These are phyloP conservation scores for Holocentrus rufus DNA, from an alignment of 2,797 vertebrate species.

Conservation along the genomic window DNA sequence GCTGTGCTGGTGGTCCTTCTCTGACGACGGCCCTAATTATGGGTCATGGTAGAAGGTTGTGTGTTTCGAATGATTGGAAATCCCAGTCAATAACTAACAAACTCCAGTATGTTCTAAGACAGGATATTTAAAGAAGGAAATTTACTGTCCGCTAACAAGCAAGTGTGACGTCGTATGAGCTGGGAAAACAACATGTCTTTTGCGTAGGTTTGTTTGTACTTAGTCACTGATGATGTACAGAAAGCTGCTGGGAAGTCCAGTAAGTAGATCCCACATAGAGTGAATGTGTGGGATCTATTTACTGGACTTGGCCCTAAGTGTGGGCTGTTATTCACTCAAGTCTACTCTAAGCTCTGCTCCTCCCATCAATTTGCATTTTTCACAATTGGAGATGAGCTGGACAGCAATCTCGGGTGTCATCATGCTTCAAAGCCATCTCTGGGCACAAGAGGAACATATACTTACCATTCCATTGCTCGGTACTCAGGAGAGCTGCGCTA, in stretches of 20 bases:
- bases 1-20: slow-evolving; percentile 76
- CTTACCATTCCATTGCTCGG: slow-evolving; percentile 73
- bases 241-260: slow-evolving; percentile 26
- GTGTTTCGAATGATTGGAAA: slow-evolving; percentile 11
- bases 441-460: slow-evolving; percentile 70
- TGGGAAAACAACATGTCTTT: background rate
- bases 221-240: slow-evolving; percentile 55
- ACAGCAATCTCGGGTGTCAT: slow-evolving; percentile 47
- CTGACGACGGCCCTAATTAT: slow-evolving; percentile 48
- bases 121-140: slow-evolving; percentile 31
- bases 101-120: slow-evolving; percentile 22
- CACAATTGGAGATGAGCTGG: slow-evolving; percentile 27
- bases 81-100: slow-evolving; percentile 20
- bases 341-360: slow-evolving; percentile 59
- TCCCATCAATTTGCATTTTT: slow-evolving; percentile 60
- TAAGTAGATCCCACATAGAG: slow-evolving; percentile 11
- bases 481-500: slow-evolving; percentile 52
- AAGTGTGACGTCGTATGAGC: background rate
- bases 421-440: slow-evolving; percentile 56
- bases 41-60: slow-evolving; percentile 47
- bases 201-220: slow-evolving; percentile 38
- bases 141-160: slow-evolving; percentile 3
- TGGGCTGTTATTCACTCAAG: slow-evolving; percentile 61
- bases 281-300: too few species aligned
- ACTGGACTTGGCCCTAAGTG: slow-evolving; percentile 28